A percentile compares a stretch with the other conserved stretches of the same genome.
phyloP scores from a whole-genome alignment of 2,888 invertebrate species.

The Sarcophaga caerulescens region DNA sequence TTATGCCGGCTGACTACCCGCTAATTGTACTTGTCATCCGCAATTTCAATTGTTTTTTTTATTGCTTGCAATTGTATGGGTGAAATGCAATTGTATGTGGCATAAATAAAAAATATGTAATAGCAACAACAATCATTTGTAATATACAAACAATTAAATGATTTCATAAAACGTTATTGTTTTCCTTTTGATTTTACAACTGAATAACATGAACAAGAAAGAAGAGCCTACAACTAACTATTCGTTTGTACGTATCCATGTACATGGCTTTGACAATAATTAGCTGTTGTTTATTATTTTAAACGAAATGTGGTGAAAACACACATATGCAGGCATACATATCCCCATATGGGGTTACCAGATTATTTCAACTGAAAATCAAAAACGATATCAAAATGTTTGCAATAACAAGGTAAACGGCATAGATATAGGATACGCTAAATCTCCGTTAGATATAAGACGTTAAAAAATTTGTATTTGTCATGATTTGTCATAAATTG shows the following conservation, averaged over 20 bases:
- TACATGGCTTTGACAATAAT: slow-evolving; percentile 31
- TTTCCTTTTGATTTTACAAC: neutral
- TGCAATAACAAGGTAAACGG: no score
- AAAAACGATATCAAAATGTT: no score
- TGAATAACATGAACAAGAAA: slow-evolving; percentile 12
- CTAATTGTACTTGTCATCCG: neutral
- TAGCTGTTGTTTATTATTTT: slow-evolving; percentile 61
- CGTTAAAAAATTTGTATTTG: no score
- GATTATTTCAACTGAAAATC: neutral
- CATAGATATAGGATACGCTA: no score
- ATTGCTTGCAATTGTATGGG: neutral
- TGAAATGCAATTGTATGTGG: neutral
- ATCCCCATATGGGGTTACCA: neutral
- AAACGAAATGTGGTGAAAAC: slow-evolving; percentile 48
- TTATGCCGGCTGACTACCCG: neutral
- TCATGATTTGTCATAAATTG: no score
- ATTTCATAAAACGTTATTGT: slow-evolving; percentile 18
- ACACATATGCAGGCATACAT: neutral
- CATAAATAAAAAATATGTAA: neutral
- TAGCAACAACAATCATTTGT: slow-evolving; percentile 17
- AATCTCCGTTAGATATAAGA: no score
- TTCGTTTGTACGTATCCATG: slow-evolving; percentile 9
- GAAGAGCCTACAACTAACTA: neutral
- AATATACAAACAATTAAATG: slow-evolving; percentile 40
- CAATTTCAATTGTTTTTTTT: neutral